Percentiles rank a stretch among this genome's conserved stretches.
phyloP scores from a whole-genome alignment of 2,797 vertebrate species.

The Picus viridis region DNA sequence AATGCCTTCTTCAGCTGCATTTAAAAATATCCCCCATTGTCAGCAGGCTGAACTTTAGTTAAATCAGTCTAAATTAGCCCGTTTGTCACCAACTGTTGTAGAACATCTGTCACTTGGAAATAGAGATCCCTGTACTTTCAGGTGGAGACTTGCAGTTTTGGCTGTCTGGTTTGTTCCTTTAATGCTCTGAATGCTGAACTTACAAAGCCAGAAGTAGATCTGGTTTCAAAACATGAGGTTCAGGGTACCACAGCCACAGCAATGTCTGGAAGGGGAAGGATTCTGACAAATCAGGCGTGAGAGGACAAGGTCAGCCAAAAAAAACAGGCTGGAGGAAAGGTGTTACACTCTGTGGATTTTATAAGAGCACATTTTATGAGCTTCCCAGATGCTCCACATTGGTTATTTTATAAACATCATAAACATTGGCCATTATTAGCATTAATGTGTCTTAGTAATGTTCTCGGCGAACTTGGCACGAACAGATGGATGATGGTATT shows the following conservation, averaged over 20 bases:
- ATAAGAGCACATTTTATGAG: neutral
- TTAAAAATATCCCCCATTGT: conserved; percentile 31
- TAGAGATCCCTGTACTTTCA: conserved; percentile 54
- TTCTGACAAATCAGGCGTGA: neutral
- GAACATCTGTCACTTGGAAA: conserved; percentile 72
- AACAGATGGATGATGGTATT: conserved; percentile 31
- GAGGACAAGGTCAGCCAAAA: conserved; percentile 7
- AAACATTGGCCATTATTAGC: conserved; percentile 26
- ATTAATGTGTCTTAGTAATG: conserved; percentile 25
- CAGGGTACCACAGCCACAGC: neutral
- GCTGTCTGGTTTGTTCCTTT: conserved; percentile 26
- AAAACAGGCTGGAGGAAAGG: neutral
- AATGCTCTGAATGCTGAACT: conserved; percentile 32
- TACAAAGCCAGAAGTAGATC: neutral
- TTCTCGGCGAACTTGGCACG: neutral
- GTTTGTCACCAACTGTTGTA: conserved; percentile 68
- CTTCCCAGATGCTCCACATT: conserved; percentile 16
- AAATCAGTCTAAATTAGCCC: conserved; percentile 67
- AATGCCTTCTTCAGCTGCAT: conserved; percentile 40
- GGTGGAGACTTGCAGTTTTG: conserved; percentile 42
- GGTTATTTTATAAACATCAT: conserved; percentile 40
- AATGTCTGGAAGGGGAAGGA: neutral
- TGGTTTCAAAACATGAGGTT: conserved; percentile 1
- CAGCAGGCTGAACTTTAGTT: conserved; percentile 66
- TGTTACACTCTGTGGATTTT: neutral